Conservation (phyloP, 2,797 vertebrate genomes). For the Micrastur ruficollis region DNA sequence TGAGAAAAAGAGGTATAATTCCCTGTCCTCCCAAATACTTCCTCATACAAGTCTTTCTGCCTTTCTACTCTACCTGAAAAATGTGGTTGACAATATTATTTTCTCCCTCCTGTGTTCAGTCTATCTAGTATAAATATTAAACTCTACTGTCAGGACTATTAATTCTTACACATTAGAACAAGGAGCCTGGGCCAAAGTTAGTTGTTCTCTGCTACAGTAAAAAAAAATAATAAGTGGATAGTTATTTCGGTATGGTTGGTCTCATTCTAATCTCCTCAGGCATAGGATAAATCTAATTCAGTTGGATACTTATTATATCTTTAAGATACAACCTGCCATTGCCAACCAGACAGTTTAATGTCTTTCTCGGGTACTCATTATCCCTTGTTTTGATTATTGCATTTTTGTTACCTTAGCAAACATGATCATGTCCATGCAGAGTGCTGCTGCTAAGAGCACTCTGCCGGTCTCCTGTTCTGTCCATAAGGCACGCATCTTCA, state of each 20-base stretch:
- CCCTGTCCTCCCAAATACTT: background rate
- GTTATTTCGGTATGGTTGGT: background rate
- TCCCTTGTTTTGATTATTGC: background rate
- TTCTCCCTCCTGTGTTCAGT: background rate
- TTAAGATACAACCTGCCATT: background rate
- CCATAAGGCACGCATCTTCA: background rate
- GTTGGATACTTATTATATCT: background rate
- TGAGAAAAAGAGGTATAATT: background rate
- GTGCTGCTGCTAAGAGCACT: background rate
- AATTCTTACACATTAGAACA: background rate
- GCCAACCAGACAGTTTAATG: background rate
- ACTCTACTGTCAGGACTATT: background rate
- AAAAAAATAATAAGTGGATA: background rate
- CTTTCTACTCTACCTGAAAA: background rate
- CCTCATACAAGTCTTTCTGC: background rate
- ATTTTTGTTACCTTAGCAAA: background rate
- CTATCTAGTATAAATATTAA: background rate
- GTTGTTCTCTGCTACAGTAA: background rate
- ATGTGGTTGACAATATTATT: background rate
- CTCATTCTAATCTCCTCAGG: background rate
- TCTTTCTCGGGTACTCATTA: background rate
- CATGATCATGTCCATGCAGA: background rate
- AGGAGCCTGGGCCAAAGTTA: background rate
- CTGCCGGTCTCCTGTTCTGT: background rate
- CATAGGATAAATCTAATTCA: background rate